Percentiles rank a stretch among this genome's conserved stretches.
Evolutionary conservation across 2,113 vertebrate genomes (phyloP).

Genomic region (Zosterops lateralis): DNA sequence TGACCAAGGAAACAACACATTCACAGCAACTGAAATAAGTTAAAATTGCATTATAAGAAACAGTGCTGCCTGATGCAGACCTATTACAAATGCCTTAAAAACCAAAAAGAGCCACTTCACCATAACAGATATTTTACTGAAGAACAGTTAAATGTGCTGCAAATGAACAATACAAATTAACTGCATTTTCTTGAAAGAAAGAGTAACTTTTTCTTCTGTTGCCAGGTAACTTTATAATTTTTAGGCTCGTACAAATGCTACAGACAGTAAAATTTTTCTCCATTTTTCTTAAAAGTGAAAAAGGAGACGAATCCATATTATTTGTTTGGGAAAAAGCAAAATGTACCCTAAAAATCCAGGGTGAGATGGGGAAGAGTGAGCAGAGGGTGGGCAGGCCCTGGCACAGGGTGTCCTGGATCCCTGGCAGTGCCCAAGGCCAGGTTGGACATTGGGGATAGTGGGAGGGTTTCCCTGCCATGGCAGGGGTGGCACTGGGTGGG

Average conservation of each 20-base stretch:
- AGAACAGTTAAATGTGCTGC: neutral
- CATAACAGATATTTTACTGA: neutral
- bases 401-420: neutral
- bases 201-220: neutral
- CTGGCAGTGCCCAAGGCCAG: neutral
- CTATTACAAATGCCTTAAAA: neutral
- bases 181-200: neutral
- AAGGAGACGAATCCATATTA: neutral
- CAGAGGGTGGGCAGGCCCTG: neutral
- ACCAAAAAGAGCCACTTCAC: neutral
- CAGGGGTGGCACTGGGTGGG: neutral
- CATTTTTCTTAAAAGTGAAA: neutral
- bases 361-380: neutral
- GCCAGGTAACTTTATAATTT: neutral
- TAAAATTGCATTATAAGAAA: neutral
- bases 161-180: neutral
- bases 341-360: neutral
- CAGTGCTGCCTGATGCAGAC: neutral
- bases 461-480: neutral
- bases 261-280: neutral
- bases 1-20: neutral
- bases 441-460: neutral
- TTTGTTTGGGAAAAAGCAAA: neutral
- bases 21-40: neutral
- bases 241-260: neutral